These are phyloP conservation scores for Trigoniulus corallinus DNA, from an alignment of 1,140 invertebrate species.

Conservation along the genomic window DNA sequence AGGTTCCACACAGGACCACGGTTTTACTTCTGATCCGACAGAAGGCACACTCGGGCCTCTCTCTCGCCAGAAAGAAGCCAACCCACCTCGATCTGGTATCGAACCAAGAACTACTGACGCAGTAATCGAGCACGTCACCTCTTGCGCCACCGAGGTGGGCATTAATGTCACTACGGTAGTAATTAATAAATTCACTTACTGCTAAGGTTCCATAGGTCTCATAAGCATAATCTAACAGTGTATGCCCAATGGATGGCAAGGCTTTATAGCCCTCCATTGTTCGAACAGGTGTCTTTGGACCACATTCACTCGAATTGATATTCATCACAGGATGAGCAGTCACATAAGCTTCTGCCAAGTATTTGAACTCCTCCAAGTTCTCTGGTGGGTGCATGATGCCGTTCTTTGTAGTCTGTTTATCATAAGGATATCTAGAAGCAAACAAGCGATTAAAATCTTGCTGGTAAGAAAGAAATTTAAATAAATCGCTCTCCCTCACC, in stretches of 20 bases:
- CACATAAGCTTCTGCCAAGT: slow-evolving; percentile 20
- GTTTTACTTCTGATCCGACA: no score
- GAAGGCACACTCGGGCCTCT: no score
- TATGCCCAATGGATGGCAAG: slow-evolving; percentile 15
- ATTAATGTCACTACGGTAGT: slow-evolving; percentile 2
- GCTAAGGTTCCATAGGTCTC: slow-evolving; percentile 20
- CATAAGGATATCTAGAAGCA: slow-evolving; percentile 13
- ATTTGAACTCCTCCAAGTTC: slow-evolving; percentile 22
- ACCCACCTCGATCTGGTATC: no score
- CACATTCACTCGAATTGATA: slow-evolving; percentile 13
- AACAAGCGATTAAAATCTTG: no score
- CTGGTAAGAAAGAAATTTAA: no score
- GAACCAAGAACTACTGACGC: no score
- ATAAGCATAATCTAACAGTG: slow-evolving; percentile 27
- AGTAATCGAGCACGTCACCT: no score
- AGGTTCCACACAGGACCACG: no score
- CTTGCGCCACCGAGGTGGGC: neutral
- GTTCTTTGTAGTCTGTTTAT: slow-evolving; percentile 6
- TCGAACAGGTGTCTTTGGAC: slow-evolving; percentile 12
- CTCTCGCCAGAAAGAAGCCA: no score
- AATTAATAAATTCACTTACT: slow-evolving; percentile 17
- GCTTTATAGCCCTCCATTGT: slow-evolving; percentile 24
- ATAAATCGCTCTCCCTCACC: no score
- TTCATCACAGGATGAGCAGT: slow-evolving; percentile 14
- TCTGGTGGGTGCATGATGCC: slow-evolving; percentile 11